Conservation (phyloP, 2,888 invertebrate genomes). For the Campopleginae sp. region DNA sequence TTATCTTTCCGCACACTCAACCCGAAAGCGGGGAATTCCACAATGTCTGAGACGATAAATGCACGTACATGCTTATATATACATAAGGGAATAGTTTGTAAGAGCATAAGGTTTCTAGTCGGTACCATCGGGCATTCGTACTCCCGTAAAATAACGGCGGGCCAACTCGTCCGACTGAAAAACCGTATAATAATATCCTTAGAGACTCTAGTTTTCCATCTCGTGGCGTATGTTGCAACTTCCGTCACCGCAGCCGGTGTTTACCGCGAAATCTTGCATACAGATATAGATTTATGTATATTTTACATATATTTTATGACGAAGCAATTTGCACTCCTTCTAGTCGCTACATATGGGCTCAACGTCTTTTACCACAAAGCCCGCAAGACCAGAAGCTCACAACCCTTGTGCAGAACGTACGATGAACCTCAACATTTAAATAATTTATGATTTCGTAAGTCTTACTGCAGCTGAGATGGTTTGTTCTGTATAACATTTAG, state of each 20-base stretch:
- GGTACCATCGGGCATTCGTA: constrained; percentile 35
- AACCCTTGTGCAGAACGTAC: neutral
- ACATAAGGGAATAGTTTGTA: constrained; percentile 4
- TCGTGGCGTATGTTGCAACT: constrained; percentile 40
- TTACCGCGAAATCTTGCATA: constrained; percentile 64
- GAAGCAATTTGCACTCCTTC: constrained; percentile 14
- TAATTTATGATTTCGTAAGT: constrained; percentile 27
- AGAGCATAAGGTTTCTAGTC: constrained; percentile 7
- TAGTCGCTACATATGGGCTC: constrained; percentile 20
- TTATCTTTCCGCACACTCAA: constrained; percentile 44
- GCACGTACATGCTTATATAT: neutral
- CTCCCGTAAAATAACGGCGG: constrained; percentile 33
- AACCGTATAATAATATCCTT: constrained; percentile 55
- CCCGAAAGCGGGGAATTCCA: constrained; percentile 32
- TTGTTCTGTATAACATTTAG: neutral
- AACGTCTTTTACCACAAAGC: constrained; percentile 28
- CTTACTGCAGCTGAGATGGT: neutral
- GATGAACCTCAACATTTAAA: constrained; percentile 17
- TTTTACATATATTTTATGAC: constrained; percentile 17
- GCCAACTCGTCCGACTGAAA: constrained; percentile 39
- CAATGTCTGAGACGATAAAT: constrained; percentile 6
- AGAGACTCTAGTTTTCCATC: constrained; percentile 35
- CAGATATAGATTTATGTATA: neutral
- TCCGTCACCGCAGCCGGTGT: constrained; percentile 68
- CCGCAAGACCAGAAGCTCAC: neutral